Evolutionary conservation across 2,113 vertebrate species (phyloP).

Genomic region (Passer montanus): DNA sequence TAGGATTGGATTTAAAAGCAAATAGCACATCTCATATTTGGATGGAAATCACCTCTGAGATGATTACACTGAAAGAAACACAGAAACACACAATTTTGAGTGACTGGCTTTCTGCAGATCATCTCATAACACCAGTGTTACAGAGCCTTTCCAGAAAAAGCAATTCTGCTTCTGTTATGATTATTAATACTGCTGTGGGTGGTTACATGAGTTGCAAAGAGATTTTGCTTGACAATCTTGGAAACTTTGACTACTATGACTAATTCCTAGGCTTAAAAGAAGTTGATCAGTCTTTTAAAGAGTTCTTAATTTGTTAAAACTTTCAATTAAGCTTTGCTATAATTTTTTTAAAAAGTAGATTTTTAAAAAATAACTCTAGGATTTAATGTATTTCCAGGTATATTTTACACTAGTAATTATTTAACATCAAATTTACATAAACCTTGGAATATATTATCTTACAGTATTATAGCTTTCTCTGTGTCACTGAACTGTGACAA

Average conservation of each 20-base stretch:
- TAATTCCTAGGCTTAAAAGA: neutral
- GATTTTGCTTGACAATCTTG: neutral
- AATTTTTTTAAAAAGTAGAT: neutral
- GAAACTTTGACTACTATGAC: neutral
- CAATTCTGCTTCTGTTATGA: neutral
- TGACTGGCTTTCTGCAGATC: neutral
- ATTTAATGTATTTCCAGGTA: neutral
- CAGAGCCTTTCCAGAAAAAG: neutral
- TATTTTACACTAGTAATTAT: neutral
- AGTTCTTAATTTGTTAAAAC: neutral
- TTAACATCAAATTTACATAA: neutral
- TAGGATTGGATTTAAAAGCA: neutral
- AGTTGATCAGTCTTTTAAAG: neutral
- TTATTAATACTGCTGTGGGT: neutral
- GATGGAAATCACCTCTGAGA: neutral
- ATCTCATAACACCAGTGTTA: neutral
- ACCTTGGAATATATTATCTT: neutral
- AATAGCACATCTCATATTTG: neutral
- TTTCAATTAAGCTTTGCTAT: neutral
- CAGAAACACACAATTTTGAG: neutral
- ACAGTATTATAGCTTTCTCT: neutral
- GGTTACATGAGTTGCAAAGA: neutral
- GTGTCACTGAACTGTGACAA: neutral
- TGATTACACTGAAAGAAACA: neutral
- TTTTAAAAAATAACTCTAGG: neutral